Conservation (phyloP, 2,113 vertebrate species). For the Trachemys scripta region DNA sequence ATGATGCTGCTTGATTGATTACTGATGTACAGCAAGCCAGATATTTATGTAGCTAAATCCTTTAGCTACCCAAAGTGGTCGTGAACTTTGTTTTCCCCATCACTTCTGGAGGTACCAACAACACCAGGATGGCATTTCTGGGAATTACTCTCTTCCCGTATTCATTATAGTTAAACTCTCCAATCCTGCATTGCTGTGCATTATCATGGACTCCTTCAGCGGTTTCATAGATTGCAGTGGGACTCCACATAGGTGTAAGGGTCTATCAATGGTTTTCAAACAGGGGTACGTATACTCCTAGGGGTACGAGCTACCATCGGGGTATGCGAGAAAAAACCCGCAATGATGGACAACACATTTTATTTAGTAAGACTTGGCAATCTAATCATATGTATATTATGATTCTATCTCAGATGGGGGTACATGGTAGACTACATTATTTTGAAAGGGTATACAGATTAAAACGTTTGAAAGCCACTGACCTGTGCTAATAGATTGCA, state of each 20-base stretch:
- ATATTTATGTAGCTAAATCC: slow-evolving; percentile 16
- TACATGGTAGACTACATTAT: background rate
- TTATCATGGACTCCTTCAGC: background rate
- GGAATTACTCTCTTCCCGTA: background rate
- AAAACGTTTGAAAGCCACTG: background rate
- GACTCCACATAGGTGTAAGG: background rate
- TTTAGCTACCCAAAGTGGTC: background rate
- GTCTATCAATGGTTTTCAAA: background rate
- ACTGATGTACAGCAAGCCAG: background rate
- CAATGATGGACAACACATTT: background rate
- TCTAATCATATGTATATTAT: background rate
- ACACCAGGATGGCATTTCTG: background rate
- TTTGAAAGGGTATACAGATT: background rate
- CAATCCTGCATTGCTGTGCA: background rate
- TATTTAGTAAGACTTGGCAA: background rate
- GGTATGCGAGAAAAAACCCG: background rate
- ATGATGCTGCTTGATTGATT: background rate
- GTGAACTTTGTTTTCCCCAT: background rate
- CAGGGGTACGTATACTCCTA: background rate
- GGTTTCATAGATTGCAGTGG: background rate
- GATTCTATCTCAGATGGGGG: background rate
- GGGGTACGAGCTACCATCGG: background rate
- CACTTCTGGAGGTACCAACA: background rate
- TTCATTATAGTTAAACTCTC: background rate
- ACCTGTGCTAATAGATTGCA: background rate